Percentiles rank a stretch among this genome's conserved stretches.
These are phyloP conservation scores for Diachasmimorpha longicaudata DNA, from an alignment of 1,140 invertebrate species.

Conservation along the genomic window DNA sequence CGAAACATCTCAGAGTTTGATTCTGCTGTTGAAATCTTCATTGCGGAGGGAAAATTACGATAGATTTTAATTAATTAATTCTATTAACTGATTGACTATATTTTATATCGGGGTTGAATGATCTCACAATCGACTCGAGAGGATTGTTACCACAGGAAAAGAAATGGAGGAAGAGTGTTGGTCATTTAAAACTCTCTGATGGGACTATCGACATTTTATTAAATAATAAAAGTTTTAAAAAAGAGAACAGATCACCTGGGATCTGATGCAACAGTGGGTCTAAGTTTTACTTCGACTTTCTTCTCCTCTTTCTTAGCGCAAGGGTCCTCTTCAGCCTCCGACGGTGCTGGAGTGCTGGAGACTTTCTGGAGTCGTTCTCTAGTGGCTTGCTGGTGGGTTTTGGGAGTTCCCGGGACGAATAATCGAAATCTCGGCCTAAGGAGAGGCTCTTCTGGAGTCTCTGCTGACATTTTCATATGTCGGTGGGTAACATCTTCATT, in stretches of 20 bases:
- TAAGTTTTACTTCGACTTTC: neutral
- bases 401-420: neutral
- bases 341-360: neutral
- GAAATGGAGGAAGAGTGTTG: too few species aligned
- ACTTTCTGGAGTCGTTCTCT: neutral
- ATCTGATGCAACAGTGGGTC: neutral
- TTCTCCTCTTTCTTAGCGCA: neutral
- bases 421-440: neutral
- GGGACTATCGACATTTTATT: too few species aligned
- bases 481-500: neutral
- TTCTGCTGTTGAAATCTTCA: slow-evolving; percentile 53
- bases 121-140: too few species aligned
- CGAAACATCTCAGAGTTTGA: slow-evolving; percentile 52
- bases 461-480: neutral
- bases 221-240: neutral
- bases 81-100: too few species aligned
- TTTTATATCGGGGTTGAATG: too few species aligned
- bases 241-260: neutral
- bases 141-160: neutral
- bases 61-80: too few species aligned
- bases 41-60: too few species aligned
- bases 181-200: too few species aligned
- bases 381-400: neutral
- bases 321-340: neutral
- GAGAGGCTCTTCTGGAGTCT: neutral